These are phyloP conservation scores for Carcina quercana DNA, from an alignment of 2,888 invertebrate genomes.

Conservation along the genomic window DNA sequence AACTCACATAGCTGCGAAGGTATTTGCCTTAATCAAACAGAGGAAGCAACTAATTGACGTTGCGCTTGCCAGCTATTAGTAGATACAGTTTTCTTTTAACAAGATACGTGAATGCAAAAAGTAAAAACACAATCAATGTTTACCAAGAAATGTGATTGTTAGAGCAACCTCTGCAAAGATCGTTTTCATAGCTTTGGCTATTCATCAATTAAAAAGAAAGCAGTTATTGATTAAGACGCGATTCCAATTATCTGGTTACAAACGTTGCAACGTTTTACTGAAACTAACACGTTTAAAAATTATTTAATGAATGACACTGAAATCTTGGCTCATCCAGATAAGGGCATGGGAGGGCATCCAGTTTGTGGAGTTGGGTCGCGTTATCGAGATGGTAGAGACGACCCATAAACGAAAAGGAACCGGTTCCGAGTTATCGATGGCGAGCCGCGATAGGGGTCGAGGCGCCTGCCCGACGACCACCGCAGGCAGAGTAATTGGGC, in stretches of 20 bases:
- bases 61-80: background rate
- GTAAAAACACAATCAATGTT: background rate
- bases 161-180: too few species aligned
- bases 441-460: constrained; percentile 64
- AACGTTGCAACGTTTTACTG: too few species aligned
- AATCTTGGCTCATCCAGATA: constrained; percentile 1
- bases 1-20: constrained; percentile 10
- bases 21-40: constrained; percentile 23
- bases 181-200: too few species aligned
- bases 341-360: background rate
- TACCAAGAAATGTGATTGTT: too few species aligned
- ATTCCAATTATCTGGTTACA: too few species aligned
- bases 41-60: constrained; percentile 31
- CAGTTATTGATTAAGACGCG: too few species aligned
- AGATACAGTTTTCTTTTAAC: background rate
- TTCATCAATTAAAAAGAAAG: too few species aligned
- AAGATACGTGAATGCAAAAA: background rate
- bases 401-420: constrained; percentile 53
- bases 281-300: too few species aligned
- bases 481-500: constrained; percentile 68
- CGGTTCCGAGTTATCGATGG: constrained; percentile 68
- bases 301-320: background rate
- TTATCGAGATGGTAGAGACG: constrained; percentile 1
- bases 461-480: constrained; percentile 66
- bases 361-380: background rate